Evolutionary conservation across 2,888 invertebrate species (phyloP), one percentile per base, ranked within the genome.

Genomic region (Drosophila hawaiiensis): DNA sequence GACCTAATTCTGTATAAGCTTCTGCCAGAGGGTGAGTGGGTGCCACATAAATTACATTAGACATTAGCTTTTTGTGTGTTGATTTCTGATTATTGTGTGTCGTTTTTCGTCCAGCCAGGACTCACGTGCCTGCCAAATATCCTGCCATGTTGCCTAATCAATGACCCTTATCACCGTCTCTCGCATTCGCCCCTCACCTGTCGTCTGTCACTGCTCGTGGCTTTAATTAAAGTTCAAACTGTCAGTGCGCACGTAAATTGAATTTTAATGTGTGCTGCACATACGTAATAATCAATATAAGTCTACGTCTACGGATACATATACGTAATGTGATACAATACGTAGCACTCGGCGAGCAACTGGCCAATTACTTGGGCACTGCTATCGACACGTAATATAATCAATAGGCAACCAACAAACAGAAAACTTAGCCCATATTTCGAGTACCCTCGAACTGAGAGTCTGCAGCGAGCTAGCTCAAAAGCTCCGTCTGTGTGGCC

Each of bases 201-300:
- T 1, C 73, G 28, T n/a, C 68, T 77, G 66, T 35, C 71, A 29
- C 25, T 63, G 63, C 22, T 19, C 70, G 31, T 71, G 78, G 70
- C 77, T 75, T 84, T 87, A 87, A 85, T 85, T 85, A 85, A 87
- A 87, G 81, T 77, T 78, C 82, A 82, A 77, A 79, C 80, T 76
- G 82, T 83, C 85, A 80, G 63, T 63, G 68, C 53, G 72, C 65
- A 80, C 83, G 76, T 72, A 83, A 87, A 84, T 84, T 87, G 85
- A 84, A 85, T 84, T 87, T 77, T 78, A 87, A 87, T 87, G 78
- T 76, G 35, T n/a, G 29, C 9, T 39, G 64, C 68, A 68, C 80
- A 78, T 76, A 71, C 73, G 70, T 70, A 75, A 77, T 77, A 59
- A 71, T 61, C 54, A n/a, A 52, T 52, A 52, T 28, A 16, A 47